Evolutionary conservation across 2,797 vertebrate genomes (phyloP), one percentile per base, ranked within the genome.

Genomic region (Fratercula arctica): DNA sequence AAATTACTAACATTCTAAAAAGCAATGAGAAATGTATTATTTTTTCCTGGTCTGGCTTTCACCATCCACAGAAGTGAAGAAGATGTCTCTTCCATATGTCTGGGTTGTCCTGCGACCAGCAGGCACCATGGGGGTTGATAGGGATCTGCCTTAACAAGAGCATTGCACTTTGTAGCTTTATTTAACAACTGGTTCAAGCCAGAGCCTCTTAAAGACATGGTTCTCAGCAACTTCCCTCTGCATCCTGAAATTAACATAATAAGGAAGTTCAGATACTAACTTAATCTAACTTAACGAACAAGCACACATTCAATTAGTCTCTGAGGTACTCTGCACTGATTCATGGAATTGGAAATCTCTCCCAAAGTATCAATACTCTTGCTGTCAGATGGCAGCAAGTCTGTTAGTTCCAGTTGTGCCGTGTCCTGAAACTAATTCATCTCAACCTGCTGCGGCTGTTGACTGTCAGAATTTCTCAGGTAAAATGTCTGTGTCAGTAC

Each of bases 241-340:
- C 87, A 86, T 93, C 79, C 87, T 66, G 85, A 93, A 95, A 93
- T 96, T 96, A 96, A 93, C 92, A 81, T 91, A 96, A 94, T 95
- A 95, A 93, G 87, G 89, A 97, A 93, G 85, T 91, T 96, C 91
- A 88, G 85, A 81, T 93, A 81, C 89, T 87, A 93, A 75, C 76
- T 85, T 95, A 94, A 96, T 95, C 82, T 92, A 85, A 85, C 89
- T 75, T 96, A 94, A 96, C 92, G 94, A 94, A 86, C 76, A 95
- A 89, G 85, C 41, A 25, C 82, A 78, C 33, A 16, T 89, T 93
- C 94, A 89, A 57, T 96, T 95, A 93, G 85, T 92, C 91, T 95
- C 89, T 66, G 39, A 78, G 76, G 79, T 90, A 61, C 79, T 87
- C 75, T 81, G 75, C 21, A 39, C 56, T 90, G 95, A 94, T 88